Evolutionary conservation across 2,113 vertebrate species (phyloP).

Genomic region (Lanius ludovicianus): DNA sequence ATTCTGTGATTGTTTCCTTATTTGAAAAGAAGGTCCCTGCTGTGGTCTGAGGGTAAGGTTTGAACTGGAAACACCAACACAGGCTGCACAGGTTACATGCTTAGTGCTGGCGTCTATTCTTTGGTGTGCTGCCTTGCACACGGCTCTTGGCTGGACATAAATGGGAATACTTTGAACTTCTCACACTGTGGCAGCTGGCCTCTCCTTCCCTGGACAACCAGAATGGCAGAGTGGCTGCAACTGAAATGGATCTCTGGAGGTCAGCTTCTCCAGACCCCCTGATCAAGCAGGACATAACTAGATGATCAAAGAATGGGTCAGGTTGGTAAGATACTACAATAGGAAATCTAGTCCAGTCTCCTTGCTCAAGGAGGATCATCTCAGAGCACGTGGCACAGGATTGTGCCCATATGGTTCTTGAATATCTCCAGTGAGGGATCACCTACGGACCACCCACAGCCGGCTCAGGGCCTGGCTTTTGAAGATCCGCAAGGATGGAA

Average conservation of each 20-base stretch:
- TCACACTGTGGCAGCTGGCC: background rate
- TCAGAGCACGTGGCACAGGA: background rate
- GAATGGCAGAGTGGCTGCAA: rapidly evolving
- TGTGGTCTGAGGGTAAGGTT: background rate
- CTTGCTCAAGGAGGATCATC: background rate
- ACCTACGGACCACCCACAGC: background rate
- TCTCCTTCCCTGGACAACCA: background rate
- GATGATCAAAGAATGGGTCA: background rate
- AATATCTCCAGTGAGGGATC: background rate
- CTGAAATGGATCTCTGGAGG: background rate
- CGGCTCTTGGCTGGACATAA: background rate
- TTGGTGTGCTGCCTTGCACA: background rate
- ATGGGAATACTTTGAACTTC: background rate
- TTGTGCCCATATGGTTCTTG: rapidly evolving
- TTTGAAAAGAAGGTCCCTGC: background rate
- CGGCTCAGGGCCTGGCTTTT: background rate
- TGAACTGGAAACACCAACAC: background rate
- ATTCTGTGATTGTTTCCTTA: background rate
- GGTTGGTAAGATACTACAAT: background rate
- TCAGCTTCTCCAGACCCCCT: background rate
- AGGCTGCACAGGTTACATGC: rapidly evolving
- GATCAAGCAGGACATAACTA: background rate
- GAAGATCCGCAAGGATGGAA: background rate
- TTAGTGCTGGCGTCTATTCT: background rate
- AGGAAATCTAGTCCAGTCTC: background rate